Base-by-base conservation (phyloP, 2,797 vertebrate genomes). In the Falco naumanni region DNA sequence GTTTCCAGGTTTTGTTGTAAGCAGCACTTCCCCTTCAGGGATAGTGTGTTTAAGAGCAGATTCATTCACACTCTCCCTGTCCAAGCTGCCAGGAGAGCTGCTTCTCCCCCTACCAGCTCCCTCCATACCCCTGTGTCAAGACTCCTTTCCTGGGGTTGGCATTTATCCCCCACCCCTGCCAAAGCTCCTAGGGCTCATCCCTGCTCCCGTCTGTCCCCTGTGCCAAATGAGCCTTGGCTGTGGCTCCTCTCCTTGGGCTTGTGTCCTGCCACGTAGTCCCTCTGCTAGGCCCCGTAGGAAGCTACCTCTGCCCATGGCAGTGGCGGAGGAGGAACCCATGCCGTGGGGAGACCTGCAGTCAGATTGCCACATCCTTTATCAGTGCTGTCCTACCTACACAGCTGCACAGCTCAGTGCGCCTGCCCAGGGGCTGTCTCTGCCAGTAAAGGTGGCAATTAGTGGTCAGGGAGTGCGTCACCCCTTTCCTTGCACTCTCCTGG, bases 371-470 rank as follows among this genome's bases (percentile, higher is more conserved):
- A 1, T 64, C 74, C 19, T 59, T 81, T 33, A 48, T 54, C 50
- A 84, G 43, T n/a, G 45, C 10, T 51, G 37, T 59, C 50, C 82
- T 57, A 24, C 59, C 25, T 19, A 7, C 21, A 10, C 28, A 45
- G n/a, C 71, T 70, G 8, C 9, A 2, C 60, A 84, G 65, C 48
- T 18, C 61, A 6, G 34, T 25, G 15, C 25, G n/a, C 50, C 50
- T 53, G 31, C 51, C 26, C 39, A 33, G 78, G 39, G 57, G 60
- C 47, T 86, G 31, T 16, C 6, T 66, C 51, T 63, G 56, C 20
- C 51, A 71, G 43, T 0, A 0, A 53, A 65, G 31, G 17, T 24
- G 54, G 41, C 51, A 47, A 6, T 7, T 41, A 17, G 10, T 39
- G 51, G 5, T 28, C 74, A 72, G 53, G 31, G n/a, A 74, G 25